Percentiles rank a stretch among this genome's conserved stretches.
phyloP scores from a whole-genome alignment of 2,113 vertebrate species.

The Lutjanus erythropterus region DNA sequence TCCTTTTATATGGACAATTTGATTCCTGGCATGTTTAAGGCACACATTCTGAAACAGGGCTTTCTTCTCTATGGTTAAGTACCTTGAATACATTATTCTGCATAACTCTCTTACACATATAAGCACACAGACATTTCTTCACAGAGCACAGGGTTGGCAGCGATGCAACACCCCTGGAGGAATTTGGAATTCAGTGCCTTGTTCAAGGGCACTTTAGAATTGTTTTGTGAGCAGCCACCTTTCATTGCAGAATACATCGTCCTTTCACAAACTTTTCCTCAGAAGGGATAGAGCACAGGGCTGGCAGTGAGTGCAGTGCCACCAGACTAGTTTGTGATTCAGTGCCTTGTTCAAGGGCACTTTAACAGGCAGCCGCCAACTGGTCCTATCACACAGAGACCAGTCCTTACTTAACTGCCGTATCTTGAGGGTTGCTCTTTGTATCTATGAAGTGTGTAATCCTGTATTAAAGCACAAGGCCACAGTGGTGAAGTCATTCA shows the following conservation, averaged over 20 bases:
- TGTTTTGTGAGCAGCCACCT: conserved; percentile 60
- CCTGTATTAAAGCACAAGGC: conserved; percentile 24
- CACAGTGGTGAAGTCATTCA: background rate
- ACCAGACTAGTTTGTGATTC: conserved; percentile 62
- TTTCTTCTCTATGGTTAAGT: background rate
- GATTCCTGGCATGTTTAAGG: background rate
- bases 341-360: conserved; percentile 74
- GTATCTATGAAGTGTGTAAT: conserved; percentile 29
- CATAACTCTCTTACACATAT: conserved; percentile 20
- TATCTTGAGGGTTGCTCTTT: conserved; percentile 30
- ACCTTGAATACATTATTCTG: conserved; percentile 22
- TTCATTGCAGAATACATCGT: conserved; percentile 64
- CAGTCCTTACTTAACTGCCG: conserved; percentile 6
- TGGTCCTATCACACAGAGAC: conserved; percentile 24
- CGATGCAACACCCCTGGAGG: conserved; percentile 46
- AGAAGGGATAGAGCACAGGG: conserved; percentile 49
- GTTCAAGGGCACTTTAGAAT: conserved; percentile 73
- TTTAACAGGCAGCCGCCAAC: conserved; percentile 46
- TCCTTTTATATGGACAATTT: background rate
- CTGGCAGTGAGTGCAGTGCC: conserved; percentile 50
- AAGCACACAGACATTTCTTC: conserved; percentile 42
- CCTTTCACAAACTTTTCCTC: conserved; percentile 66
- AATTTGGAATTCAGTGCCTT: conserved; percentile 68
- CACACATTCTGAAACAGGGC: conserved; percentile 7
- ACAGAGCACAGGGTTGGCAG: conserved; percentile 55